Conservation (phyloP, 1,140 invertebrate genomes). For the Drosophila serrata region DNA sequence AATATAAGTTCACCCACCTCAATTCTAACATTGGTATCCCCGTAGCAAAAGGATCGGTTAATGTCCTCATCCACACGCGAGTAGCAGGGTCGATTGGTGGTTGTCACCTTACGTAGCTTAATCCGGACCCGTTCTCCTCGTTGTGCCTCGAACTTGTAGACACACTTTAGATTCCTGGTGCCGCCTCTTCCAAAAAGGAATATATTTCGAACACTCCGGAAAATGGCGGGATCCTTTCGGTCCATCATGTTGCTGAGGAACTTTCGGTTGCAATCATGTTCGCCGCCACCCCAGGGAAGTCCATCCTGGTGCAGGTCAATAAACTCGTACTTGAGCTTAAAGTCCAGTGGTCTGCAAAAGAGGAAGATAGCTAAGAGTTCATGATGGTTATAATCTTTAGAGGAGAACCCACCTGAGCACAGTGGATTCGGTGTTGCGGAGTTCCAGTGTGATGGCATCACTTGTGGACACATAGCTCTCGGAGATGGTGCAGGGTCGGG, state of each 20-base stretch:
- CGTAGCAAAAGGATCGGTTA: conserved; percentile 90
- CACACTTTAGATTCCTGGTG: conserved; percentile 92
- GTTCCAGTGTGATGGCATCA: conserved; percentile 92
- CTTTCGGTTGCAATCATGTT: conserved; percentile 82
- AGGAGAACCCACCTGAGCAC: conserved; percentile 87
- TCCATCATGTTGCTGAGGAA: conserved; percentile 89
- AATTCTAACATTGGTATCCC: conserved; percentile 85
- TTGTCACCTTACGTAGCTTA: conserved; percentile 88
- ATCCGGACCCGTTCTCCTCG: conserved; percentile 91
- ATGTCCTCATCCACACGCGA: conserved; percentile 88
- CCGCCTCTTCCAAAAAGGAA: conserved; percentile 95
- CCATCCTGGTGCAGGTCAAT: conserved; percentile 95
- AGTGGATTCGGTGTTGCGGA: conserved; percentile 92
- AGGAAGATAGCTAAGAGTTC: not conserved
- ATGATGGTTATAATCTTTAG: not conserved
- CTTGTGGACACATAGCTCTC: conserved; percentile 94
- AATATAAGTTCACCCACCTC: conserved; percentile 43
- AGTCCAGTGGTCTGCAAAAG: conserved; percentile 88
- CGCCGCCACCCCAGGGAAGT: conserved; percentile 89
- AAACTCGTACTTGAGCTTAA: conserved; percentile 95
- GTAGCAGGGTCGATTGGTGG: conserved; percentile 89
- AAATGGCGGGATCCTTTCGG: conserved; percentile 87
- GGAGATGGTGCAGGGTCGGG: conserved; percentile 91
- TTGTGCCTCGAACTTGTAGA: conserved; percentile 93
- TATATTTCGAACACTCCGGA: conserved; percentile 91